phyloP scores from a whole-genome alignment of 2,113 vertebrate genomes.

The Motacilla tschutschensis region DNA sequence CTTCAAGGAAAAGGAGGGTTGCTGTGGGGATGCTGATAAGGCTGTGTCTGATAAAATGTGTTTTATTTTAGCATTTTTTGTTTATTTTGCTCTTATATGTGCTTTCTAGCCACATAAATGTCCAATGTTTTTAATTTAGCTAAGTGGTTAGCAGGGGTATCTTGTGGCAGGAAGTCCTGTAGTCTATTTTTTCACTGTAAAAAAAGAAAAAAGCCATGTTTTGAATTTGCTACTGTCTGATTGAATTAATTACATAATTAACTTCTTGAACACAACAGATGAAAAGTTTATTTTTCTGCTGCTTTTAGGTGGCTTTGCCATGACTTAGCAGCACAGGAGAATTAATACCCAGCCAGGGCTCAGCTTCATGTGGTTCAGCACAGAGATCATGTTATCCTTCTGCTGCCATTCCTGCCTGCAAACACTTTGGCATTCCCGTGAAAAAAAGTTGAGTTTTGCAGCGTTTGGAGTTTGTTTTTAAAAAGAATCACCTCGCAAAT shows the following conservation, averaged over 20 bases:
- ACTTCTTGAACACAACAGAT: background rate
- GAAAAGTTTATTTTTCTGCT: slow-evolving; percentile 15
- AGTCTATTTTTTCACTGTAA: background rate
- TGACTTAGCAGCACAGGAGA: background rate
- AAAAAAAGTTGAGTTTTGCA: background rate
- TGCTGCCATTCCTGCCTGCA: background rate
- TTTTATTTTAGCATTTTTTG: background rate
- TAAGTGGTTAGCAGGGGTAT: background rate
- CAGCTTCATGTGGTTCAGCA: background rate
- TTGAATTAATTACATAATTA: slow-evolving; percentile 34
- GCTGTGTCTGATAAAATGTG: background rate
- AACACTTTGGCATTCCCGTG: background rate
- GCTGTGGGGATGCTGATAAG: background rate
- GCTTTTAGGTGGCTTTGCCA: slow-evolving; percentile 4
- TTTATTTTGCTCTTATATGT: background rate
- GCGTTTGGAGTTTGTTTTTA: background rate
- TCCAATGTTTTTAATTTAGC: slow-evolving; percentile 9
- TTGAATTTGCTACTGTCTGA: slow-evolving; percentile 35
- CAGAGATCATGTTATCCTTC: background rate
- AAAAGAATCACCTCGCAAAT: background rate
- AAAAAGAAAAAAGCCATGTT: background rate
- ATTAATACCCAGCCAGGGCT: background rate
- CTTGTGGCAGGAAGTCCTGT: background rate
- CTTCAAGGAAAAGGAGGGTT: background rate
- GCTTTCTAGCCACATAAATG: background rate